Percentiles rank a stretch among this genome's conserved stretches.
These are phyloP conservation scores for Philopotamus ludificatus DNA, from an alignment of 1,140 invertebrate species.

Conservation along the genomic window DNA sequence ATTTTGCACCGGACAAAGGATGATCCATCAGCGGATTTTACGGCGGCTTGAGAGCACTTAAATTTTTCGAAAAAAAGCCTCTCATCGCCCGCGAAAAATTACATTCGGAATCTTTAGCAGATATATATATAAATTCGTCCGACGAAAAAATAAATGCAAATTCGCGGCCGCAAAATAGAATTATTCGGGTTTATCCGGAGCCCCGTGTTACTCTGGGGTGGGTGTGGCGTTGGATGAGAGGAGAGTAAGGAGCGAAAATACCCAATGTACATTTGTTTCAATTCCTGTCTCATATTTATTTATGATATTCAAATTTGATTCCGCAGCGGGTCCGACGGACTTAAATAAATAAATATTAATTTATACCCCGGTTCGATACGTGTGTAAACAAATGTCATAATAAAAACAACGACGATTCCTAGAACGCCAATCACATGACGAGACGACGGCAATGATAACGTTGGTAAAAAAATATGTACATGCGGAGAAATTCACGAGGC, in stretches of 20 bases:
- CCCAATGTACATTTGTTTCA: neutral
- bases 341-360: conserved; percentile 14
- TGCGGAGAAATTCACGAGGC: neutral
- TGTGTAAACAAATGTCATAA: conserved; percentile 1
- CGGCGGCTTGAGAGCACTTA: conserved; percentile 5
- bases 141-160: no score
- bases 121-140: no score
- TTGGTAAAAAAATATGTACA: neutral
- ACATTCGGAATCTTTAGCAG: no score
- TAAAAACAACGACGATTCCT: neutral
- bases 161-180: no score
- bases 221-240: no score
- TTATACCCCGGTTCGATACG: neutral
- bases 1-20: conserved; percentile 15
- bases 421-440: neutral
- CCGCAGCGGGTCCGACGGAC: neutral
- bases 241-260: neutral
- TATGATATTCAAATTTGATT: conserved; percentile 14
- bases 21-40: conserved; percentile 18
- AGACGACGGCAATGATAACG: no score
- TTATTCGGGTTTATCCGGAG: no score
- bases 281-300: conserved; percentile 2
- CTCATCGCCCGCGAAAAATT: no score
- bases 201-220: no score
- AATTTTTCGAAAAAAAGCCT: no score